Evolutionary conservation across 2,797 vertebrate species (phyloP).

Genomic region (Hypotaenidia philippensis): DNA sequence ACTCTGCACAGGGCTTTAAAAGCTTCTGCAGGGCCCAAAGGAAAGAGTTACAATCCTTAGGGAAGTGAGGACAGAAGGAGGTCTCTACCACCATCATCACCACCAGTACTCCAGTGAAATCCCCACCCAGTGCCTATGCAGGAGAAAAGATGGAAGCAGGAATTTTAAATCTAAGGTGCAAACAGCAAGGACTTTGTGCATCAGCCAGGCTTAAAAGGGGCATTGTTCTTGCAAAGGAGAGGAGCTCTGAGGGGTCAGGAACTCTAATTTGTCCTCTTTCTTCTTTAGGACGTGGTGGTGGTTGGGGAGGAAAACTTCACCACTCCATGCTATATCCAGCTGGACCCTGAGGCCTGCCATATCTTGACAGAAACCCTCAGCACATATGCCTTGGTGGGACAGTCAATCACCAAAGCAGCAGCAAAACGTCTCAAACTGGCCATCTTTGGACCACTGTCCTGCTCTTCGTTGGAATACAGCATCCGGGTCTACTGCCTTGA

Average conservation of each 20-base stretch:
- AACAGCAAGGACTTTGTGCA: neutral
- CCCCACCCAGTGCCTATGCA: rapidly evolving
- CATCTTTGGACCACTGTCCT: constrained; percentile 93
- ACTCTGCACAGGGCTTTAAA: neutral
- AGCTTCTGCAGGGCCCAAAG: neutral
- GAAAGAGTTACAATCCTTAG: neutral
- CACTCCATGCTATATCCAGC: constrained; percentile 95
- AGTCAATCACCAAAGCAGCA: constrained; percentile 90
- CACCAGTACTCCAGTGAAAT: neutral
- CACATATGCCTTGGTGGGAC: constrained; percentile 92
- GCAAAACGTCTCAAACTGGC: constrained; percentile 95
- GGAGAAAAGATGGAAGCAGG: neutral
- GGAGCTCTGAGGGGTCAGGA: neutral
- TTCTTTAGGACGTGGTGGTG: constrained; percentile 91
- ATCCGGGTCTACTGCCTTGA: constrained; percentile 97
- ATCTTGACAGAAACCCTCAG: constrained; percentile 95
- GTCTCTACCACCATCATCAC: neutral
- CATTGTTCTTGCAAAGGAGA: neutral
- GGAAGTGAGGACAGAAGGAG: neutral
- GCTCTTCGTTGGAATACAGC: constrained; percentile 93
- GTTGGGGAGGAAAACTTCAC: constrained; percentile 97
- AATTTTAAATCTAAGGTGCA: neutral
- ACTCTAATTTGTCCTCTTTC: constrained; percentile 4
- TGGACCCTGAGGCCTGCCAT: constrained; percentile 95
- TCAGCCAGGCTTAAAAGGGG: neutral